Percentiles rank a stretch among this genome's conserved stretches.
Evolutionary conservation across 2,113 vertebrate species (phyloP).

Genomic region (Malaclemys terrapin): DNA sequence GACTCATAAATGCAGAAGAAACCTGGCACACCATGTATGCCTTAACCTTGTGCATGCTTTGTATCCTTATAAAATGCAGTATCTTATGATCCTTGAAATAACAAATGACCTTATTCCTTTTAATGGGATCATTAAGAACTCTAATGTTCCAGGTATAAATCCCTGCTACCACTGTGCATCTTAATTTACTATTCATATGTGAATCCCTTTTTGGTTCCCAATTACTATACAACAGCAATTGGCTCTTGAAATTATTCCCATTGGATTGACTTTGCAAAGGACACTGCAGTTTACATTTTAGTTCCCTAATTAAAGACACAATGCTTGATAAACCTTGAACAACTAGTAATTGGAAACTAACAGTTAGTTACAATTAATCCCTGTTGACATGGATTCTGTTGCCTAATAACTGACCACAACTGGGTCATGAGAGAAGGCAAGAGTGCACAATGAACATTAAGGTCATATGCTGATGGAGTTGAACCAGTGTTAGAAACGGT

Average conservation of each 20-base stretch:
- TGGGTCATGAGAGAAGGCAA: constrained; percentile 15
- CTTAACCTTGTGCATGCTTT: constrained; percentile 59
- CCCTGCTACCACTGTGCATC: constrained; percentile 62
- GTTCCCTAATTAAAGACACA: constrained; percentile 79
- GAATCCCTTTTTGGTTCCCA: constrained; percentile 70
- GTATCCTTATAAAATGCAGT: constrained; percentile 60
- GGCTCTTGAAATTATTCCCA: constrained; percentile 77
- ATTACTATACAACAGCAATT: constrained; percentile 71
- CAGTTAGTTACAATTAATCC: constrained; percentile 64
- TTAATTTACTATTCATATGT: constrained; percentile 76
- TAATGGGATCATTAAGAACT: constrained; percentile 69
- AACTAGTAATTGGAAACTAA: constrained; percentile 75
- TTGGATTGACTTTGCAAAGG: constrained; percentile 73
- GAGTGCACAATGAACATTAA: neutral
- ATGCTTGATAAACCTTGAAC: constrained; percentile 75
- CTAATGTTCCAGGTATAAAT: constrained; percentile 67
- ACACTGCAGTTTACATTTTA: constrained; percentile 72
- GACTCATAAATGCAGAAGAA: constrained; percentile 32
- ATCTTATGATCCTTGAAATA: constrained; percentile 71
- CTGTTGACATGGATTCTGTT: constrained; percentile 33
- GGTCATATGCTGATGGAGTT: neutral
- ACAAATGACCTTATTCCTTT: constrained; percentile 74
- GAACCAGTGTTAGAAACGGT: neutral
- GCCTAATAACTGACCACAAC: constrained; percentile 53
- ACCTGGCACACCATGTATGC: neutral